A percentile compares a stretch with the other conserved stretches of the same genome.
Evolutionary conservation across 2,888 invertebrate species (phyloP).

Genomic region (Melikaiella ostensackeni): DNA sequence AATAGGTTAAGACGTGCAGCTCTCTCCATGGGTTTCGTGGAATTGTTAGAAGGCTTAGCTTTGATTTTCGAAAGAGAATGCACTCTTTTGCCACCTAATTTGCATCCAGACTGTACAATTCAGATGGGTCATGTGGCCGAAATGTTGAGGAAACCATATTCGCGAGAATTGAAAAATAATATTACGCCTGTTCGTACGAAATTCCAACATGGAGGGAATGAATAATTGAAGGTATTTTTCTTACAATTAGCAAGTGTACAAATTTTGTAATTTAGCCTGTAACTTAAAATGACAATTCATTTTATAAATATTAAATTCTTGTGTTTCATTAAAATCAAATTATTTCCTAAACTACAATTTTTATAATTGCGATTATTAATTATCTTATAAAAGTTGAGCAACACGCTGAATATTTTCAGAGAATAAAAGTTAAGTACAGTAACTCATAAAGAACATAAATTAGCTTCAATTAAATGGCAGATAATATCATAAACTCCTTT

Average conservation of each 20-base stretch:
- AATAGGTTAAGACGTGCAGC: slow-evolving; percentile 94
- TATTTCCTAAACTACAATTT: neutral
- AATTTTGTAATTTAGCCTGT: slow-evolving; percentile 4
- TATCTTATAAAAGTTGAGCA: neutral
- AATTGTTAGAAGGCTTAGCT: slow-evolving; percentile 91
- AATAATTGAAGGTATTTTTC: slow-evolving; percentile 24
- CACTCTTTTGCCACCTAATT: slow-evolving; percentile 84
- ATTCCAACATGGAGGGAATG: slow-evolving; percentile 70
- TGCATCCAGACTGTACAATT: slow-evolving; percentile 92
- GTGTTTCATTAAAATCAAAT: neutral
- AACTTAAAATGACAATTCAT: neutral
- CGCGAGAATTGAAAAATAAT: slow-evolving; percentile 77
- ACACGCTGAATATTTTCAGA: neutral
- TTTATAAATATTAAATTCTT: neutral
- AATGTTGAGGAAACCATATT: slow-evolving; percentile 85
- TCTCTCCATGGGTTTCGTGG: slow-evolving; percentile 93
- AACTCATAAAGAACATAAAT: neutral
- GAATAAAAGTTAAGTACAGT: neutral
- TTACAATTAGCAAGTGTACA: neutral
- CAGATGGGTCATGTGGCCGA: slow-evolving; percentile 94
- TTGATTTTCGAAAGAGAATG: slow-evolving; percentile 94
- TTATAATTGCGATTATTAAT: neutral
- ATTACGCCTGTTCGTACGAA: slow-evolving; percentile 78
- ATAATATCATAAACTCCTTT: slow-evolving; percentile 79
- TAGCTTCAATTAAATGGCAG: slow-evolving; percentile 58